Base-by-base conservation (phyloP, 2,888 invertebrate species). In the Cryptophagus acutangulus region DNA sequence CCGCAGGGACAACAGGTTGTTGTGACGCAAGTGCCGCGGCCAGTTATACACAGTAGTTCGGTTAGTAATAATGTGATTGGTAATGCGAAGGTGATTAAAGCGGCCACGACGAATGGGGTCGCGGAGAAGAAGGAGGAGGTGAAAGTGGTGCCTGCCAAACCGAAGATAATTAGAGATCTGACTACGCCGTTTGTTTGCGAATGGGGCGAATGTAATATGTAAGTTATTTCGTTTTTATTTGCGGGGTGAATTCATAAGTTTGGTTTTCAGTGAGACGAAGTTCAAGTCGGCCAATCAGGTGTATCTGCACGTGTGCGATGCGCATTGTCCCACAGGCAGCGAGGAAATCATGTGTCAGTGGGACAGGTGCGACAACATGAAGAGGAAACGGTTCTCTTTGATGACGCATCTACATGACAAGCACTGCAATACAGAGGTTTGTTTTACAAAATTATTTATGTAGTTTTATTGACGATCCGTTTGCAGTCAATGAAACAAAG, bases 391-490 rank as follows among this genome's bases (percentile, higher is more conserved):
- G 38, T 95, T 95, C 74, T 97, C 97, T 1, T 74, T 97, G 24
- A 90, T 96, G 80, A 96, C 97, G 43, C 99, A 99, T 71, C 76
- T 97, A 45, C 86, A 88, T 58, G 97, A 97, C 72, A 86, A 92
- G 48, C 97, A 97, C 67, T 90, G 95, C 65, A 87, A 87, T 51
- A 77, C 84, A 17, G 84, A 85, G 59, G 88, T 87, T 63, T 69
- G 67, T 52, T 26, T 38, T 13, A 31, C 3, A 15, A 3, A 5
- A 3, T 31, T 16, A 15, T 16, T 16, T 5, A 15, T 3, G 16
- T 4, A 15, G 3, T 15, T 31, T 31, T 29, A 8, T 5, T 33
- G 12, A 15, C 17, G 10, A 9, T 9, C 29, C 30, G 12, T 33
- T 48, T 43, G 5, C 24, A 61, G 58, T 46, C 81, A 1, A 67